These are phyloP conservation scores for Capromys pilorides DNA, from an alignment of 2,797 vertebrate species.

Conservation along the genomic window DNA sequence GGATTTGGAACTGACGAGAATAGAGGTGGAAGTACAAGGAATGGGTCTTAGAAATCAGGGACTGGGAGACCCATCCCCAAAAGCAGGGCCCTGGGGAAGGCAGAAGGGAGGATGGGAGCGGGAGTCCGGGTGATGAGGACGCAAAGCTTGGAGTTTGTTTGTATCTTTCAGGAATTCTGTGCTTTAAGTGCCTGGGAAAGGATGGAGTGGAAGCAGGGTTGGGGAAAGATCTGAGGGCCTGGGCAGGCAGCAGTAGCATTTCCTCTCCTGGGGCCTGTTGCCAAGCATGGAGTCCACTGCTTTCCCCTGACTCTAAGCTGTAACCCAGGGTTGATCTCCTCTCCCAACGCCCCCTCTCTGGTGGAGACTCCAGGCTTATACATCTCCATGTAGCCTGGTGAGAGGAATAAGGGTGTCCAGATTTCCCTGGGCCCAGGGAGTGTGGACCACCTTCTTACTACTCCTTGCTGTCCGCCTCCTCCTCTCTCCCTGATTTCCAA, in stretches of 20 bases:
- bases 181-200: not conserved
- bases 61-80: not conserved
- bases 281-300: not conserved
- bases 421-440: not conserved
- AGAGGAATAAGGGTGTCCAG: not conserved
- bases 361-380: not conserved
- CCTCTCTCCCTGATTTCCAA: not conserved
- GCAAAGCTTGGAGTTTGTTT: slow-evolving; percentile 6
- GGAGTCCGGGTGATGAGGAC: not conserved
- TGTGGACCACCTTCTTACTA: not conserved
- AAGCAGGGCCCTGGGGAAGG: not conserved
- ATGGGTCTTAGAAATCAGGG: not conserved
- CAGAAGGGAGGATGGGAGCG: not conserved
- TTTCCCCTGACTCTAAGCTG: not conserved
- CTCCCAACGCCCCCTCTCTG: not conserved
- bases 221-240: not conserved
- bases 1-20: not conserved
- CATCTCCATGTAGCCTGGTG: no score
- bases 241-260: not conserved
- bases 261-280: not conserved
- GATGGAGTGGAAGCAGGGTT: not conserved
- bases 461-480: not conserved
- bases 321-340: not conserved
- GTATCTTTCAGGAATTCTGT: slow-evolving; percentile 30
- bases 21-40: not conserved